phyloP scores from a whole-genome alignment of 2,888 invertebrate species.

The Volucella inanis region DNA sequence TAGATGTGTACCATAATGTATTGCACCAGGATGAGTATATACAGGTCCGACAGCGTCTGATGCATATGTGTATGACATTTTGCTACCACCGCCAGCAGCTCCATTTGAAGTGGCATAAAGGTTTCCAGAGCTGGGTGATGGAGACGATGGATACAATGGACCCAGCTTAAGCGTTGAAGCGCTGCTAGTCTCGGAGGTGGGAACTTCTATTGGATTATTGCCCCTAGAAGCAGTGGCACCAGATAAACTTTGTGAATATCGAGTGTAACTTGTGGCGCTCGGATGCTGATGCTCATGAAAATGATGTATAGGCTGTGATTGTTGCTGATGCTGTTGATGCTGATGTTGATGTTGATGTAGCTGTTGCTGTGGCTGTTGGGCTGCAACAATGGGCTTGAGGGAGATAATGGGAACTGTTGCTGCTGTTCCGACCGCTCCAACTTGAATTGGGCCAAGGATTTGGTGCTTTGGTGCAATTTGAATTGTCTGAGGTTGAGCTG shows the following conservation, averaged over 20 bases:
- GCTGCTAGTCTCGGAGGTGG: slow-evolving; percentile 30
- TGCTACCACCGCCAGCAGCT: slow-evolving; percentile 62
- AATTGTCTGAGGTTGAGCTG: slow-evolving; percentile 40
- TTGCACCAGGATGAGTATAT: slow-evolving; percentile 79
- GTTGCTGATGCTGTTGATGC: slow-evolving; percentile 70
- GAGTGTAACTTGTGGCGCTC: slow-evolving; percentile 33
- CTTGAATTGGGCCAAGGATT: slow-evolving; percentile 39
- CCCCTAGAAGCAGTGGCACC: slow-evolving; percentile 17
- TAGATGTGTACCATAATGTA: slow-evolving; percentile 81
- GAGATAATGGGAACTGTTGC: slow-evolving; percentile 39
- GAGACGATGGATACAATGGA: slow-evolving; percentile 62
- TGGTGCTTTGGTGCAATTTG: slow-evolving; percentile 49
- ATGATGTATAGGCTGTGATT: slow-evolving; percentile 41
- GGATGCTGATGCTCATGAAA: slow-evolving; percentile 52
- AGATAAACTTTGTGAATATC: slow-evolving; percentile 48
- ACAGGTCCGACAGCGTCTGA: slow-evolving; percentile 75
- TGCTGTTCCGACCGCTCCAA: slow-evolving; percentile 62
- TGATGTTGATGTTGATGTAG: slow-evolving; percentile 71
- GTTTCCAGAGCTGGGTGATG: slow-evolving; percentile 68
- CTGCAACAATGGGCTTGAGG: slow-evolving; percentile 37
- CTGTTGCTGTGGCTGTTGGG: slow-evolving; percentile 42
- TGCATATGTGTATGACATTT: slow-evolving; percentile 57
- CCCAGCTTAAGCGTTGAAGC: slow-evolving; percentile 33
- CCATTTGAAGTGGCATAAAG: slow-evolving; percentile 62
- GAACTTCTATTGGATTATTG: slow-evolving; percentile 37